Evolutionary conservation across 2,888 invertebrate species (phyloP), one percentile per base, ranked within the genome.

Genomic region (Zygothrica quintamaculata): DNA sequence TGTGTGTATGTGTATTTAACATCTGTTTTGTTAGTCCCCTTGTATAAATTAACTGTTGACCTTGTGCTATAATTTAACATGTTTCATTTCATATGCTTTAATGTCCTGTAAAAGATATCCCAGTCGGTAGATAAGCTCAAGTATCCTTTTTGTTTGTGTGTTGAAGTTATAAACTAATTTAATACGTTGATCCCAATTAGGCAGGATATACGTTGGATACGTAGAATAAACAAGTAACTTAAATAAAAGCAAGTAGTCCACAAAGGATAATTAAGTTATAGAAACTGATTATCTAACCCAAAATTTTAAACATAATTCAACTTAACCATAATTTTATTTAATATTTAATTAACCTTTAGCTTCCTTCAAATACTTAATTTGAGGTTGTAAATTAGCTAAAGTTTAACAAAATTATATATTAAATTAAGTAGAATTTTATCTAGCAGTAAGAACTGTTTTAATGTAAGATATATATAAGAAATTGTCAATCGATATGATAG

Each of bases 31-130:
- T 65, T 57, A 52, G 72, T n/a, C 48, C 61, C 65, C 64, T 62
- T 59, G 81, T 66, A 84, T 69, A 86, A 80, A 86, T 81, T 84
- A 84, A 56, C 81, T 65, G 70, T 72, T 75, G 81, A 82, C 82
- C 82, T 84, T 82, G 82, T 46, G 56, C 36, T 58, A 56, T 60
- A 74, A 68, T 77, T 74, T 57, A 60, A 65, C 73, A 82, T 62
- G 36, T 6, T n/a, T n/a, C n/a, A 65, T 59, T 79, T 74, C 65
- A 55, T 69, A 68, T 65, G 84, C 76, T 80, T 81, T 79, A 85
- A 79, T 86, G 71, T 67, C 43, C 47, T 48, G 37, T 48, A 50
- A 11, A 39, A 37, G 12, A 15, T 33, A 5, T 18, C 48, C 22
- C 34, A 29, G 43, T 8, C 56, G 26, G 29, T 47, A 43, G 57